phyloP scores from a whole-genome alignment of 2,888 invertebrate species.

The Drosophila rubida region DNA sequence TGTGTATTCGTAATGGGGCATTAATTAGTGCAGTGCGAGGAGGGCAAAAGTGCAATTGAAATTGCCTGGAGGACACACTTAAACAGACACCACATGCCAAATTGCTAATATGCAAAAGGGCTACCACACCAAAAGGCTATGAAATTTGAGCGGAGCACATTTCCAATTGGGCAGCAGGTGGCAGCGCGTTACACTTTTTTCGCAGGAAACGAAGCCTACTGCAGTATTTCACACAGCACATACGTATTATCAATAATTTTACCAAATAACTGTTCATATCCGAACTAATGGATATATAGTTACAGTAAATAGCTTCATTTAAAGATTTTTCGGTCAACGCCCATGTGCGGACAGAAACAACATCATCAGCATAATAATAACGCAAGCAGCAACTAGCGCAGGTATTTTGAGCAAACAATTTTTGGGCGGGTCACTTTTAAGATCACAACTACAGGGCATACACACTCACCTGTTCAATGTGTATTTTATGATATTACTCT shows the following conservation, averaged over 20 bases:
- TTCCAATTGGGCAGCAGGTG: conserved; percentile 74
- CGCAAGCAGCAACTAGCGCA: conserved; percentile 55
- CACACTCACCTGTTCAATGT: conserved; percentile 52
- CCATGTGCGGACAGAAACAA: conserved; percentile 67
- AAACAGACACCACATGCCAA: conserved; percentile 11
- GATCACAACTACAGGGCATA: neutral
- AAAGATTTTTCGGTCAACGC: conserved; percentile 79
- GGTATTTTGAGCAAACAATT: conserved; percentile 69
- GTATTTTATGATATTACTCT: conserved; percentile 18
- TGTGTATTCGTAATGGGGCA: conserved; percentile 49
- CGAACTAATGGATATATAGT: neutral
- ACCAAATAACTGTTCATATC: neutral
- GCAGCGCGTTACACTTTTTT: conserved; percentile 28
- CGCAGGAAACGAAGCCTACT: conserved; percentile 25
- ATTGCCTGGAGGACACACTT: conserved; percentile 33
- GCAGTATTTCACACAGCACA: conserved; percentile 7
- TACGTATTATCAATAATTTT: neutral
- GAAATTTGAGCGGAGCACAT: conserved; percentile 60
- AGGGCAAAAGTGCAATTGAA: conserved; percentile 73
- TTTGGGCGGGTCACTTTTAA: conserved; percentile 68
- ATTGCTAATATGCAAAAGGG: conserved; percentile 33
- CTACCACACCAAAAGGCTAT: conserved; percentile 22
- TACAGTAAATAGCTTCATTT: conserved; percentile 3
- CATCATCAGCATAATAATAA: conserved; percentile 70
- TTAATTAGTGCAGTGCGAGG: conserved; percentile 65